A percentile compares a stretch with the other conserved stretches of the same genome.
These are phyloP conservation scores for Heliconius hewitsoni DNA, from an alignment of 1,140 invertebrate genomes.

Conservation along the genomic window DNA sequence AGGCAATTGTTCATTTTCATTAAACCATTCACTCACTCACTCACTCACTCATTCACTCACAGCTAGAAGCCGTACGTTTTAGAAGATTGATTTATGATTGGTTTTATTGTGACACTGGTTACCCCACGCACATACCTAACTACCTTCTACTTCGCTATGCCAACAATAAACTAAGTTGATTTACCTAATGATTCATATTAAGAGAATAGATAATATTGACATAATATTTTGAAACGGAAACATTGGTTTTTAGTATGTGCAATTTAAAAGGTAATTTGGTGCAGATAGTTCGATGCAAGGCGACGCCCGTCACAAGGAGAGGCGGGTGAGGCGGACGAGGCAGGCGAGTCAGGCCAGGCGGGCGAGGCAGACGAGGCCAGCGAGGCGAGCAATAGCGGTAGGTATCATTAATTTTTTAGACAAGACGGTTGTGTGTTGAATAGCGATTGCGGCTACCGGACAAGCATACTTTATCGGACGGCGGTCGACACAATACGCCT, in stretches of 20 bases:
- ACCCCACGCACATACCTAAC: conserved; percentile 1
- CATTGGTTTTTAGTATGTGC: neutral
- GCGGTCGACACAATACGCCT: conserved; percentile 55
- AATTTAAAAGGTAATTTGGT: neutral
- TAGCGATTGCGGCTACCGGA: conserved; percentile 61
- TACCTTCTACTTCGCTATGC: neutral
- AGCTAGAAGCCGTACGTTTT: neutral
- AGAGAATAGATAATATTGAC: neutral
- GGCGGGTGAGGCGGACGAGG: neutral
- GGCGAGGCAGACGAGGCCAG: conserved; percentile 4
- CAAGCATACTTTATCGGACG: conserved; percentile 63
- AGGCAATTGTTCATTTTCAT: conserved; percentile 36
- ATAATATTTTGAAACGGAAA: neutral
- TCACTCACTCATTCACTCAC: conserved; percentile 3
- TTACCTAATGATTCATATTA: neutral
- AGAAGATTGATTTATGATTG: conserved; percentile 43
- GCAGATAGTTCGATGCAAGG: neutral
- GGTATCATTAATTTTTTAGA: conserved; percentile 60
- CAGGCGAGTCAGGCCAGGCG: neutral
- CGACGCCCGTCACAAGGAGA: neutral
- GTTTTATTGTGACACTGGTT: conserved; percentile 29
- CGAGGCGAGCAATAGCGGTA: conserved; percentile 25
- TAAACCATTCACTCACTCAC: conserved; percentile 17
- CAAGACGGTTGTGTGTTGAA: conserved; percentile 50
- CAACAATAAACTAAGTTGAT: neutral